Evolutionary conservation across 2,888 invertebrate genomes (phyloP), one percentile per base, ranked within the genome.

Genomic region (Agrotis segetum): DNA sequence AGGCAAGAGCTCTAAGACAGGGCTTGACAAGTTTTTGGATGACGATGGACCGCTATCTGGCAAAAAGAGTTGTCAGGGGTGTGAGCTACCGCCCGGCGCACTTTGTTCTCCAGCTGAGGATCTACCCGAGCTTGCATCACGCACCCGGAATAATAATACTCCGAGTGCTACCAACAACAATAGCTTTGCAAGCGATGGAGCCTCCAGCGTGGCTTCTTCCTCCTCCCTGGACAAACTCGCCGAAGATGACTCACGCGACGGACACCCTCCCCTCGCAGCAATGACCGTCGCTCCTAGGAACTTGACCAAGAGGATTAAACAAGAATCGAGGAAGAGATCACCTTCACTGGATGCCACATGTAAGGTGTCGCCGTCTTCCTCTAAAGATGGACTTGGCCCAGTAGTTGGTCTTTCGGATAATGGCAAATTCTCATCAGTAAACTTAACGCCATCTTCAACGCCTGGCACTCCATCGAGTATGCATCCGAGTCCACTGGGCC

Each of bases 81-180:
- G 97, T 91, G 98, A 98, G 91, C 96, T 97, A 92, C 98, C 97
- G 71, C 97, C 97, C 61, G 97, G 95, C 5, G 97, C 96, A 16
- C 92, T 97, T 63, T 97, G 97, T 88, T 97, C 97, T 19, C 97
- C 97, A 47, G 96, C 97, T 83, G 97, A 98, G 84, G 97, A 98
- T 88, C 96, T 97, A 67, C 97, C 97, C 7, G 98, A 98, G 85
- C 96, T 97, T 52, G 96, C 97, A 46, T 97, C 97, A 49, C 96
- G 97, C 79, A 97, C 97, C 65, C 97, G 98, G 89, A 98, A 98
- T 90, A 98, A 98, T 92, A 98, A 98, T 92, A 98, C 98, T 56
- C 98, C 98, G 29, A 98, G 97, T 90, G 98, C 97, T 68, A 98
- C 98, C 73, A 98, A 98, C 91, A 97, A 97, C 83, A 97, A 97